Conservation (phyloP, 2,888 invertebrate species). For the Synanthedon andrenaeformis region DNA sequence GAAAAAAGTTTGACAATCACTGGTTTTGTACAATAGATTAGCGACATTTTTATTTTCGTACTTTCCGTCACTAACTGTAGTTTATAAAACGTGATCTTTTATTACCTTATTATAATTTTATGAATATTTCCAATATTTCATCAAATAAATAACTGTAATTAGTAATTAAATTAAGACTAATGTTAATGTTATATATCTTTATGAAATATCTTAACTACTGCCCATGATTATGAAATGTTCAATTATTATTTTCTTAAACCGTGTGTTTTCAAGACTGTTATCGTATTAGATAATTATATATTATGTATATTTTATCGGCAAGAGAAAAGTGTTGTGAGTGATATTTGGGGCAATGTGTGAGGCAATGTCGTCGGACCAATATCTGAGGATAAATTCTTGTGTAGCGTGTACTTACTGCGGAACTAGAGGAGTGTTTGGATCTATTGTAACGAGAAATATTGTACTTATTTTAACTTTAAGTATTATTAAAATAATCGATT, state of each 20-base stretch:
- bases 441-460: conserved; percentile 12
- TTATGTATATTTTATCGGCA: not conserved
- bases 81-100: too few species aligned
- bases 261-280: not conserved
- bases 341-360: conserved; percentile 10
- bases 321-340: conserved; percentile 17
- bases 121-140: conserved; percentile 2
- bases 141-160: not conserved
- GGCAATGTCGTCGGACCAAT: conserved; percentile 31
- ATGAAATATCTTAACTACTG: not conserved
- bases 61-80: too few species aligned
- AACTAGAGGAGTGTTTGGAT: conserved; percentile 13
- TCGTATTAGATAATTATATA: not conserved
- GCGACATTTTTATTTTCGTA: too few species aligned
- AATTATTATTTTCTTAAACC: not conserved
- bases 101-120: too few species aligned
- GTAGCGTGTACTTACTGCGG: not conserved
- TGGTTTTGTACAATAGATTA: too few species aligned
- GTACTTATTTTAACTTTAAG: conserved; percentile 20
- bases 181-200: not conserved
- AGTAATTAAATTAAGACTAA: too few species aligned
- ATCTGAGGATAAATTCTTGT: conserved; percentile 10
- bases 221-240: not conserved
- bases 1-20: too few species aligned
- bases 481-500: conserved; percentile 23